Percentiles rank a stretch among this genome's conserved stretches.
phyloP scores from a whole-genome alignment of 2,797 vertebrate species.

The Yasuhikotakia modesta region DNA sequence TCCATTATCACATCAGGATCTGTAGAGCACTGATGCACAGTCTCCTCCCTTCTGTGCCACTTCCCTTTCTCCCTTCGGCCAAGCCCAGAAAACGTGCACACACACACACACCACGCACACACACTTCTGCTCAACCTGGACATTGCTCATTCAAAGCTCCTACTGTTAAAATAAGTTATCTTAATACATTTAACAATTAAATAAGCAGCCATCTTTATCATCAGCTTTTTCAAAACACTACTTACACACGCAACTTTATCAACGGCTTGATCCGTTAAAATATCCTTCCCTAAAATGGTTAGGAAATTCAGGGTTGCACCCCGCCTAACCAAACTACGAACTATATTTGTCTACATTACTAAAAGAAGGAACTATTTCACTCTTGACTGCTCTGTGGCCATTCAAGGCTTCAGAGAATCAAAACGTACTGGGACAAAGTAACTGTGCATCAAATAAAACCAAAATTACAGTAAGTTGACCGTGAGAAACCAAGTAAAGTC shows the following conservation, averaged over 20 bases:
- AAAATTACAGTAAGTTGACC: conserved; percentile 62
- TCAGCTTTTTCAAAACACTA: conserved; percentile 45
- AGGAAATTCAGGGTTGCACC: conserved; percentile 78
- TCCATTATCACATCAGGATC: conserved; percentile 78
- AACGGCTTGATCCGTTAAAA: conserved; percentile 45
- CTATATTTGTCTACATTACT: conserved; percentile 85
- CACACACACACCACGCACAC: neutral
- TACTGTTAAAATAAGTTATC: conserved; percentile 32
- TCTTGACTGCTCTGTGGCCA: conserved; percentile 58
- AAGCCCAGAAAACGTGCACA: conserved; percentile 68
- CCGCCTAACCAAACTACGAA: conserved; percentile 77
- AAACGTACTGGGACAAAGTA: conserved; percentile 38
- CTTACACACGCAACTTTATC: conserved; percentile 53
- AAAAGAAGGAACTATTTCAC: conserved; percentile 78
- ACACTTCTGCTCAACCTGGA: conserved; percentile 28
- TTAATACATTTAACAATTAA: conserved; percentile 24
- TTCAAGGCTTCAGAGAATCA: conserved; percentile 45
- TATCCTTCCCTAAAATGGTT: conserved; percentile 88
- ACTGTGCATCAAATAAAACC: conserved; percentile 48
- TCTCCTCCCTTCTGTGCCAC: conserved; percentile 79
- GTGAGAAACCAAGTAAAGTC: conserved; percentile 50
- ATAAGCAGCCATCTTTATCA: conserved; percentile 9
- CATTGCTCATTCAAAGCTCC: conserved; percentile 20
- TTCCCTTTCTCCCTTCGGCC: conserved; percentile 66
- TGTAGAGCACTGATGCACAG: conserved; percentile 74